These are phyloP conservation scores for Hemitrygon akajei DNA, from an alignment of 2,797 vertebrate genomes.

Conservation along the genomic window DNA sequence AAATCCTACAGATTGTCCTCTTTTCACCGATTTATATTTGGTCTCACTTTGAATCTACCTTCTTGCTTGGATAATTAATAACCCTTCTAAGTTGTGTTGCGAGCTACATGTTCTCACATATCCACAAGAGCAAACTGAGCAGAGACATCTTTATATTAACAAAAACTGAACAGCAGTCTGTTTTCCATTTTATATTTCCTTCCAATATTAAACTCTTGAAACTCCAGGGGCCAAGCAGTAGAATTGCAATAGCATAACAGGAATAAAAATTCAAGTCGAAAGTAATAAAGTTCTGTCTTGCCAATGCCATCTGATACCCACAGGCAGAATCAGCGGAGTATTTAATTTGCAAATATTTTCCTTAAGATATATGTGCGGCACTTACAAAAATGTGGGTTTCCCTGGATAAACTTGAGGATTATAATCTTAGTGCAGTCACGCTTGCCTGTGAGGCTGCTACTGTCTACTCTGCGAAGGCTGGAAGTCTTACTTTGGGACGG, in stretches of 20 bases:
- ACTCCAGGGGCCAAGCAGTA: background rate
- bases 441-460: background rate
- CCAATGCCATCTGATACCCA: background rate
- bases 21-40: background rate
- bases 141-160: slow-evolving; percentile 41
- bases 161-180: slow-evolving; percentile 41
- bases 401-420: background rate
- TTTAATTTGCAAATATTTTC: background rate
- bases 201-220: background rate
- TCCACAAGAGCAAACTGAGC: background rate
- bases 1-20: background rate
- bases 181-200: background rate
- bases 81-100: background rate
- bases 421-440: too few relatives aligned
- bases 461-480: background rate
- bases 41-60: background rate
- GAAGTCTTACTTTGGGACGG: background rate
- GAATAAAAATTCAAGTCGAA: background rate
- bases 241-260: background rate
- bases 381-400: background rate
- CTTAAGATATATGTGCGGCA: background rate
- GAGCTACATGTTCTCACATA: background rate
- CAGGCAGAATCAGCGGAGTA: background rate
- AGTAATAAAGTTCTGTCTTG: background rate
- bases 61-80: background rate